Conservation (phyloP, 2,797 vertebrate genomes). For the Falco berigora region DNA sequence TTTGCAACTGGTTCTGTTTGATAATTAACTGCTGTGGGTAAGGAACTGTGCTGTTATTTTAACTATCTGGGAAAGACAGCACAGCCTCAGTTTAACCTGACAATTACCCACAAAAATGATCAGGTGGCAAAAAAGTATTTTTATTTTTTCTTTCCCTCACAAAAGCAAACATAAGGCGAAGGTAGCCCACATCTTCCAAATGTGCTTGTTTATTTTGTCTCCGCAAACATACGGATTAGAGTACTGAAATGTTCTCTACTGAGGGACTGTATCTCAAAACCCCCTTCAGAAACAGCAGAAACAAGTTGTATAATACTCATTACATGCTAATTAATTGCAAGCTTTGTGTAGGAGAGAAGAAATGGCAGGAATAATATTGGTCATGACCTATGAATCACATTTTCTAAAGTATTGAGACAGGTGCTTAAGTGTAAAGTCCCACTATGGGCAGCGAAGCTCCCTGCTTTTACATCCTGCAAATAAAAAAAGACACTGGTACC, state of each 20-base stretch:
- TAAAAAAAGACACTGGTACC: neutral
- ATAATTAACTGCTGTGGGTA: conserved; percentile 17
- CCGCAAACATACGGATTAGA: neutral
- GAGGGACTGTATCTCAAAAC: neutral
- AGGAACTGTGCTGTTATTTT: neutral
- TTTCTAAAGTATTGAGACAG: neutral
- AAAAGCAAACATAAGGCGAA: neutral
- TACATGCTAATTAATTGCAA: neutral
- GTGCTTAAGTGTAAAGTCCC: neutral
- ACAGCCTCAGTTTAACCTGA: neutral
- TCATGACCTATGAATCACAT: neutral
- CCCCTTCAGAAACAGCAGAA: neutral
- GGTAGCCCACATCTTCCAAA: neutral
- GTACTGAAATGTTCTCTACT: neutral
- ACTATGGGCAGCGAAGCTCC: neutral
- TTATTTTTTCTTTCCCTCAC: neutral
- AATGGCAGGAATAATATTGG: neutral
- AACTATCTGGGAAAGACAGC: neutral
- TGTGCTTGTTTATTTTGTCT: neutral
- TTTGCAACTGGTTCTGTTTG: conserved; percentile 17
- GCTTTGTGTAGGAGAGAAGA: neutral
- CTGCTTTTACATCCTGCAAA: neutral
- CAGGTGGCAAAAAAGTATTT: neutral
- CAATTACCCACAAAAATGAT: neutral
- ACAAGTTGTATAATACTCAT: neutral